These are phyloP conservation scores for Nysson spinosus DNA, from an alignment of 2,888 invertebrate genomes.

Conservation along the genomic window DNA sequence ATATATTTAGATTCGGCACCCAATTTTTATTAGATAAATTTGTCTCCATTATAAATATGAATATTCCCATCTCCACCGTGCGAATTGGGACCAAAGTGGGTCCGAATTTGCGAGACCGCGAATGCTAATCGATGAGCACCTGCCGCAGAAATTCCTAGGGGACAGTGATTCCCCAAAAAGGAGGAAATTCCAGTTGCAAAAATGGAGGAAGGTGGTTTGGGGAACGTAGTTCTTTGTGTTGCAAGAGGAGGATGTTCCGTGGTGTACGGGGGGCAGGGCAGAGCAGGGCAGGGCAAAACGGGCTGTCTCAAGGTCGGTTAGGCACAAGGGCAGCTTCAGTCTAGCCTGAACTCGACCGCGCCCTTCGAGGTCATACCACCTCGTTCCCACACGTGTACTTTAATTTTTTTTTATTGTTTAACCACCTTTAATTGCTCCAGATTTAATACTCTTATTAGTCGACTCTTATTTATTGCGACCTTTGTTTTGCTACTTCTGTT, in stretches of 20 bases:
- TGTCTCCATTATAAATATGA: neutral
- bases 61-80: neutral
- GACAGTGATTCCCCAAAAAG: constrained; percentile 12
- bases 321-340: constrained; percentile 74
- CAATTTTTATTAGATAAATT: too few species aligned
- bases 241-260: constrained; percentile 59
- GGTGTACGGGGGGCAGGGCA: constrained; percentile 52
- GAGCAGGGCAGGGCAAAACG: constrained; percentile 62
- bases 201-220: constrained; percentile 26
- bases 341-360: constrained; percentile 72
- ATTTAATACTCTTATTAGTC: too few species aligned
- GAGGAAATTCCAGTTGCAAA: constrained; percentile 30
- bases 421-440: constrained; percentile 4
- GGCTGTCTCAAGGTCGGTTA: constrained; percentile 73
- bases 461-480: too few species aligned
- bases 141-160: constrained; percentile 12
- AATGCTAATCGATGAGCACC: too few species aligned
- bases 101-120: neutral
- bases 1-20: too few species aligned
- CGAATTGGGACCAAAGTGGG: neutral
- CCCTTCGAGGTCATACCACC: constrained; percentile 72
- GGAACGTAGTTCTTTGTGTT: constrained; percentile 60
- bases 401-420: constrained; percentile 15
- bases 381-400: constrained; percentile 59
- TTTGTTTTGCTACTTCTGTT: too few species aligned